Base-by-base conservation (phyloP, 2,888 invertebrate species). In the Netelia melanura region DNA sequence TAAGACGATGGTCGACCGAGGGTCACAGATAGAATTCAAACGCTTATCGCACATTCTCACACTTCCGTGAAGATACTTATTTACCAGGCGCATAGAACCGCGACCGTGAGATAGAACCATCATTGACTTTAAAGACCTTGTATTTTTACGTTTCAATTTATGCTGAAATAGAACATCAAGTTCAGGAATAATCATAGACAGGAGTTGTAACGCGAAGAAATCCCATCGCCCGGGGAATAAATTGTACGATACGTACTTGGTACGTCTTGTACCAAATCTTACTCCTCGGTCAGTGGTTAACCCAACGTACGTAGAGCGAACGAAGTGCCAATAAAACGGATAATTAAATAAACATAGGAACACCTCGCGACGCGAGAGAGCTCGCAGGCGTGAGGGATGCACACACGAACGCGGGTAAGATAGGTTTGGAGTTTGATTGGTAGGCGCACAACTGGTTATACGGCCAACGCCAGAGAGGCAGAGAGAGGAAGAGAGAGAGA, bases 271-370 rank as follows among this genome's bases (percentile, higher is more conserved):
- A 52, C 72, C 80, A 76, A 83, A 83, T 77, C 80, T 85, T 80
- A 72, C 72, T 75, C 38, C 76, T 80, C 72, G 48, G 43, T 83
- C 68, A 77, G 75, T 80, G 79, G 76, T 83, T 77, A 80, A 85
- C 54, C 76, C 23, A 52, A 48, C 30, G 62, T 64, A 67, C 76
- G 72, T 44, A 58, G 76, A 82, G 67, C 77, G 71, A 80, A 72
- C 68, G 62, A 56, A 80, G 82, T 76, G 85, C 84, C 86, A 84
- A 87, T 87, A 87, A 88, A 87, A 86, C 68, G 74, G 84, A 87
- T 86, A 89, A 88, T 89, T 89, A 87, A 89, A 88, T 89, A 88
- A 89, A 88, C 88, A 87, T 85, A 86, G 83, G 81, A 77, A 84
- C 83, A 81, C 81, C 71, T 81, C 81, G 68, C 38, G 62, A 68